Base-by-base conservation (phyloP, 2,113 vertebrate genomes). In the Chionodraco myersi region DNA sequence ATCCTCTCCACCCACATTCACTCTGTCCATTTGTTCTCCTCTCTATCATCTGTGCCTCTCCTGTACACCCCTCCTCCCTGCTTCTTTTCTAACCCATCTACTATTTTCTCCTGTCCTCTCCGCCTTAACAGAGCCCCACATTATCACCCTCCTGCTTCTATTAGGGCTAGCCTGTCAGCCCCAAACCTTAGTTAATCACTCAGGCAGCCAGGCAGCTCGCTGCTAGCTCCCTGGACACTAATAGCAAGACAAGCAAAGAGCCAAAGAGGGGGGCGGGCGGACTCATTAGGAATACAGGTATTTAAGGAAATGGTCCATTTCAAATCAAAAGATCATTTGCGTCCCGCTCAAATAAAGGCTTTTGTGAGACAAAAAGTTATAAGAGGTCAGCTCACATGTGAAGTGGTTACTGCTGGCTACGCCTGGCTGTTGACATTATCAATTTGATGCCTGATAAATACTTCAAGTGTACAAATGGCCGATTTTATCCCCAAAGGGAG, bases 121-220 rank as follows among this genome's bases (percentile, higher is more conserved):
- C 58, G 80, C 89, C 90, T 92, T 93, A 93, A 94, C 93, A 93
- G 88, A 92, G 86, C 73, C 80, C 85, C 91, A 87, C 88, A 93
- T 94, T 94, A 94, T 86, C 86, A 86, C 89, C 88, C 90, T 82
- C 89, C 84, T 78, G 79, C 89, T 83, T 86, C 88, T 86, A 85
- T 84, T 70, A 88, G 91, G 89, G 87, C 85, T 85, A 78, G 86
- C 92, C 93, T 94, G 94, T 95, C 95, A 95, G 94, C 93, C 93
- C 71, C 89, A 52, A 94, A 92, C 93, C 91, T 93, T 87, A 90
- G 93, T 95, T 96, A 95, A 96, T 96, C 95, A 96, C 94, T 95
- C 95, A 95, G 89, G 89, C 80, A 92, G 89, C 87, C 66, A 78
- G 82, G 77, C 83, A 81, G 86, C 89, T 88, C 61, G 52, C 85